Base-by-base conservation (phyloP, 2,113 vertebrate genomes). In the Mionectes macconnelli region DNA sequence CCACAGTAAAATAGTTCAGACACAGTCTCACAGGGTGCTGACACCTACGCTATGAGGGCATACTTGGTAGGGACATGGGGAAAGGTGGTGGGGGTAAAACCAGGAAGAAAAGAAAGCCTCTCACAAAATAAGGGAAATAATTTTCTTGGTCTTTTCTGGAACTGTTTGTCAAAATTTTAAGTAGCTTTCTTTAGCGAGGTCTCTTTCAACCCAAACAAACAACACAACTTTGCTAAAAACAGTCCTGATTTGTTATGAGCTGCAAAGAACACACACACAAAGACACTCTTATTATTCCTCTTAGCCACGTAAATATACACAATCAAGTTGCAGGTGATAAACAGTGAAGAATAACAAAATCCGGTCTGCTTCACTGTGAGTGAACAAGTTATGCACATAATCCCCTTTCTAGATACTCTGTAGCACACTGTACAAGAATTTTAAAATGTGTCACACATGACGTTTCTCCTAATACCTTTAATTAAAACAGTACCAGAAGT, bases 401-500 rank as follows among this genome's bases (percentile, higher is more conserved):
- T 92, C 80, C 60, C 52, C 70, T 77, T 70, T 49, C 84, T 16
- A 81, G 56, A 87, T 88, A 80, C 45, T 87, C 47, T 49, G 69
- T n/a, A 90, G 76, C 66, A 87, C 63, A 49, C 59, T 60, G 37
- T 67, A 49, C 16, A 89, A 73, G 80, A 57, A 75, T 60, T 78
- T 84, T 10, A 81, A 90, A 95, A 87, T 44, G 82, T 81, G 81
- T 93, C 10, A n/a, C 75, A 67, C 78, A 30, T 59, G 84, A 84
- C 0, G 5, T n/a, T 90, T 85, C 85, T 88, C 40, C 78, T 94
- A 97, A 96, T 89, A 84, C 66, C 81, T 95, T 95, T 93, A 97
- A 95, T 97, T 95, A 97, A 96, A 96, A 84, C 88, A 93, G 80
- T 93, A 96, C 60, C 78, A 96, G 87, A 94, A 94, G 78, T 91